Evolutionary conservation across 2,888 invertebrate genomes (phyloP).

Genomic region (Lepeophtheirus nordmannii): DNA sequence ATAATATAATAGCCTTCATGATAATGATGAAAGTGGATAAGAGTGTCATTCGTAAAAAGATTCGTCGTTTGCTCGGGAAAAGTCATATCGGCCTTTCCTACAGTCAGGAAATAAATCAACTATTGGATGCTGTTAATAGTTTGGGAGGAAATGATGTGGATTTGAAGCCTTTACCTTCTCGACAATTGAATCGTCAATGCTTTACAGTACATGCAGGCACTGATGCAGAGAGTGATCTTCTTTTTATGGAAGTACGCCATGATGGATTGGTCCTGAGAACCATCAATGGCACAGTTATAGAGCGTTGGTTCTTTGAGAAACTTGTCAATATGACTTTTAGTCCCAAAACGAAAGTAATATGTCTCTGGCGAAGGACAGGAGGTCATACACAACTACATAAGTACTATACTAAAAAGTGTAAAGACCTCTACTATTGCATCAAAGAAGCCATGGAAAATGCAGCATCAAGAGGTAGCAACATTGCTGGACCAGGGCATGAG

Average conservation of each 20-base stretch:
- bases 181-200: constrained; percentile 85
- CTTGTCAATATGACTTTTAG: constrained; percentile 99
- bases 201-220: constrained; percentile 93
- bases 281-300: constrained; percentile 67
- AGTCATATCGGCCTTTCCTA: constrained; percentile 95
- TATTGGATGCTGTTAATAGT: constrained; percentile 83
- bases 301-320: constrained; percentile 97
- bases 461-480: constrained; percentile 43
- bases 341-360: constrained; percentile 87
- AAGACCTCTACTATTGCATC: constrained; percentile 92
- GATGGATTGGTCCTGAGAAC: constrained; percentile 76
- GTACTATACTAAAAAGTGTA: constrained; percentile 98
- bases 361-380: constrained; percentile 88
- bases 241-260: constrained; percentile 82
- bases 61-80: constrained; percentile 83
- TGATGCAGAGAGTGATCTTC: constrained; percentile 57
- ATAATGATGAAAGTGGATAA: constrained; percentile 78
- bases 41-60: constrained; percentile 37
- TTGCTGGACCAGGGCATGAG: constrained; percentile 38
- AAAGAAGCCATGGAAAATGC: constrained; percentile 94
- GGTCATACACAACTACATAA: constrained; percentile 90
- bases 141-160: constrained; percentile 87
- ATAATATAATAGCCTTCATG: constrained; percentile 88
- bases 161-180: constrained; percentile 82
- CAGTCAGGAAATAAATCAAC: constrained; percentile 90